Conservation (phyloP, 2,888 invertebrate genomes). For the Malthinus flaveolus region DNA sequence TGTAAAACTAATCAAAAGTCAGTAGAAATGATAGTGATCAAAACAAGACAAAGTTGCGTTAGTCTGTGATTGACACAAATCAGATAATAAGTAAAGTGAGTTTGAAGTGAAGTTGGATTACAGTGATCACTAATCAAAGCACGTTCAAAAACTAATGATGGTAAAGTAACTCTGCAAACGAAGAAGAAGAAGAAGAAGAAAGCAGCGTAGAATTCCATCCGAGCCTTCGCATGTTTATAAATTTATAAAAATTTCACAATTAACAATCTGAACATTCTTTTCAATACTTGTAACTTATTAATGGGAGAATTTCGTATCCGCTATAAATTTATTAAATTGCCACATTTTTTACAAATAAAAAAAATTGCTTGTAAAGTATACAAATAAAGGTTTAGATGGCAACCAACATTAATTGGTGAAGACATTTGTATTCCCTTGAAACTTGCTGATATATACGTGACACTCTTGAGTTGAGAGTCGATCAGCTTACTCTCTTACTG, state of each 20-base stretch:
- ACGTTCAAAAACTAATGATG: slow-evolving; percentile 28
- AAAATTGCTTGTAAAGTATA: too few relatives aligned
- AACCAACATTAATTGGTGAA: slow-evolving; percentile 34
- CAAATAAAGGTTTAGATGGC: slow-evolving; percentile 2
- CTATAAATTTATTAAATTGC: slow-evolving; percentile 9
- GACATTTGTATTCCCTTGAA: slow-evolving; percentile 34
- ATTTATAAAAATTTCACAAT: slow-evolving; percentile 12
- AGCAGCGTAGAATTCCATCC: slow-evolving; percentile 6
- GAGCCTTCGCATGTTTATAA: slow-evolving; percentile 12
- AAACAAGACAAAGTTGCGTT: slow-evolving; percentile 13
- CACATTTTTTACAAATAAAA: not conserved
- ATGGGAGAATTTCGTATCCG: too few relatives aligned
- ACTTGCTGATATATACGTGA: slow-evolving; percentile 34
- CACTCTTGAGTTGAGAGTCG: slow-evolving; percentile 29
- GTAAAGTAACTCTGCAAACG: slow-evolving; percentile 13
- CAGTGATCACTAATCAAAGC: slow-evolving; percentile 27
- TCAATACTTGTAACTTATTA: too few relatives aligned
- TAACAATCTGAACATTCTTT: too few relatives aligned
- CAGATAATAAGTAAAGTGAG: slow-evolving; percentile 23
- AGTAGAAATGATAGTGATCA: slow-evolving; percentile 15
- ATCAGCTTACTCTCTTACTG: slow-evolving; percentile 31
- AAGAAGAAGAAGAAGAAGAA: slow-evolving; percentile 19
- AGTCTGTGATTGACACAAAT: slow-evolving; percentile 23
- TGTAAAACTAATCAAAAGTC: slow-evolving; percentile 23
- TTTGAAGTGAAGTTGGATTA: slow-evolving; percentile 26